phyloP scores from a whole-genome alignment of 2,888 invertebrate species.

The Heliconius hortense region DNA sequence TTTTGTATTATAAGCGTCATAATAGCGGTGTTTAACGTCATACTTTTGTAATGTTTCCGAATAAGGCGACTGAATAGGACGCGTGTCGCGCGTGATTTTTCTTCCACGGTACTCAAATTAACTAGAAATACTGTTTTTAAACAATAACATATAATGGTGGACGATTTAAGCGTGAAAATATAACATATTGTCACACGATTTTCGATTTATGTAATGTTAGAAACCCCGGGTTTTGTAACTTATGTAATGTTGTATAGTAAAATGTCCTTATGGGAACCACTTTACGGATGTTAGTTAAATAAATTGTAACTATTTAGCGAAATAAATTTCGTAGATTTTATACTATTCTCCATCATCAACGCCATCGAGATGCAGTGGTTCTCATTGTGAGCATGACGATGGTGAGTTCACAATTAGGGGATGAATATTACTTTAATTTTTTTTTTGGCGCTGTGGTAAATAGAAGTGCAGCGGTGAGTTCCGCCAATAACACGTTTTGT shows the following conservation, averaged over 20 bases:
- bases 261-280: background rate
- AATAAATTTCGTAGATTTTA: no score
- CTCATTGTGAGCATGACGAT: no score
- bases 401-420: no score
- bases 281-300: background rate
- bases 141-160: conserved; percentile 40
- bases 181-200: conserved; percentile 11
- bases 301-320: no score
- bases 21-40: conserved; percentile 80
- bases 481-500: no score
- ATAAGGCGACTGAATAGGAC: conserved; percentile 72
- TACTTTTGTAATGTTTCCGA: conserved; percentile 70
- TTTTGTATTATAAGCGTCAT: conserved; percentile 75
- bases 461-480: no score
- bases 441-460: no score
- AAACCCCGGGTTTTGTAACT: background rate
- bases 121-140: conserved; percentile 50
- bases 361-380: no score
- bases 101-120: conserved; percentile 68
- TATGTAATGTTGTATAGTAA: background rate
- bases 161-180: conserved; percentile 17
- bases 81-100: conserved; percentile 73
- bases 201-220: background rate
- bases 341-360: no score
- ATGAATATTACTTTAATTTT: no score